phyloP scores from a whole-genome alignment of 2,888 invertebrate species.

The Lasioglossum pauxillum region DNA sequence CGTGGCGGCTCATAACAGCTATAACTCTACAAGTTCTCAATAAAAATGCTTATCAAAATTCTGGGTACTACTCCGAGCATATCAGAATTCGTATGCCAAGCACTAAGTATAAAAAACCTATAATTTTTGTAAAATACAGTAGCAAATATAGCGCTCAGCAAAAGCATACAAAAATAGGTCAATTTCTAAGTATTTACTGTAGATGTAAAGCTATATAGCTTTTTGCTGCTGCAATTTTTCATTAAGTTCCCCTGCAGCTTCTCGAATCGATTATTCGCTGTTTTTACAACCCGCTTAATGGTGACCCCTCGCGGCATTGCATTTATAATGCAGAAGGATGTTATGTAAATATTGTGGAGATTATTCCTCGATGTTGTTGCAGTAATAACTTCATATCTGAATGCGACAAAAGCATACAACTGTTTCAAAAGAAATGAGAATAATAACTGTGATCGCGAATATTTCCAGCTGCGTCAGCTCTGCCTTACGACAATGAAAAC shows the following conservation, averaged over 20 bases:
- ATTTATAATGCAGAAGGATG: not conserved
- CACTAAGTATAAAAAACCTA: not conserved
- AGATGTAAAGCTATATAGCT: not conserved
- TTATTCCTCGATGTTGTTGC: not conserved
- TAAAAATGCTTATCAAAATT: not conserved
- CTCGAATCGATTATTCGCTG: not conserved
- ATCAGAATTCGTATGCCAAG: not conserved
- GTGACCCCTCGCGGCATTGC: not conserved
- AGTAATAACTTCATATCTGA: not conserved
- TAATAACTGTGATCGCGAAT: not conserved
- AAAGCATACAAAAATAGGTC: not conserved
- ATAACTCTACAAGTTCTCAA: not conserved
- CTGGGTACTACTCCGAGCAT: not conserved
- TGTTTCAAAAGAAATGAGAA: not conserved
- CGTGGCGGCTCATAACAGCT: not conserved
- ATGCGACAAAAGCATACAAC: not conserved
- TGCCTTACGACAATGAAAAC: not conserved
- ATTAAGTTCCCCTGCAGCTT: not conserved
- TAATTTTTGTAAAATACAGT: not conserved
- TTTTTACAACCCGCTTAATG: not conserved
- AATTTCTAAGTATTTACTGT: not conserved
- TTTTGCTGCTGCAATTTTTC: not conserved
- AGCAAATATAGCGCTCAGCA: accelerated
- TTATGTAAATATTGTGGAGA: not conserved
- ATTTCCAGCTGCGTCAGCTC: not conserved